A percentile compares a stretch with the other conserved stretches of the same genome.
Conservation (phyloP, 1,140 invertebrate species). For the Colletes latitarsis region DNA sequence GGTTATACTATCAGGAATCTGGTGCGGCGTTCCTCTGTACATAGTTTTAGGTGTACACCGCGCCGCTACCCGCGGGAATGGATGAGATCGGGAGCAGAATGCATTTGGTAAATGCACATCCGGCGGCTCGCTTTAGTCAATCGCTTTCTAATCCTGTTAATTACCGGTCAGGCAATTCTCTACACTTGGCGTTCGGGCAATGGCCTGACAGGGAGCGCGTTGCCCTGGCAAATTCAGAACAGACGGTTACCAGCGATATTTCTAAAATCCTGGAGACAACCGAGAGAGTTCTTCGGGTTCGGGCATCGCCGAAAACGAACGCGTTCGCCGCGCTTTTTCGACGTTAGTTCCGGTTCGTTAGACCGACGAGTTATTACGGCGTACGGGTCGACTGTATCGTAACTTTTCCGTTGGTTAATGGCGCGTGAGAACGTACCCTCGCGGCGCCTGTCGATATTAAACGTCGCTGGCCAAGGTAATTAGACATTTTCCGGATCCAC, state of each 20-base stretch:
- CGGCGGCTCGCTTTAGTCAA: constrained; percentile 34
- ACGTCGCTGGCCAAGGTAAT: constrained; percentile 30
- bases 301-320: constrained; percentile 17
- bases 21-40: neutral
- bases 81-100: constrained; percentile 20
- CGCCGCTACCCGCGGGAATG: neutral
- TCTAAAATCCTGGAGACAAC: too few relatives aligned
- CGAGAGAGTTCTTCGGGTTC: neutral
- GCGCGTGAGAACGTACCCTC: constrained; percentile 33
- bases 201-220: neutral
- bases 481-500: constrained; percentile 16
- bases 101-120: constrained; percentile 39
- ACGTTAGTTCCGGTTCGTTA: constrained; percentile 58
- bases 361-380: constrained; percentile 51
- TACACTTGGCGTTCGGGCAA: neutral
- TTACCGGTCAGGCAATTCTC: constrained; percentile 7
- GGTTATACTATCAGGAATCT: constrained; percentile 14
- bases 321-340: constrained; percentile 48
- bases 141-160: constrained; percentile 39
- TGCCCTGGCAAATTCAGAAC: neutral
- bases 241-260: too few relatives aligned
- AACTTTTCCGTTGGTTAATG: constrained; percentile 40
- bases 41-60: constrained; percentile 22
- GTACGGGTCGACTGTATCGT: constrained; percentile 15
- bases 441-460: constrained; percentile 38